Base-by-base conservation (phyloP, 2,888 invertebrate genomes). In the Nemoura dubitans region DNA sequence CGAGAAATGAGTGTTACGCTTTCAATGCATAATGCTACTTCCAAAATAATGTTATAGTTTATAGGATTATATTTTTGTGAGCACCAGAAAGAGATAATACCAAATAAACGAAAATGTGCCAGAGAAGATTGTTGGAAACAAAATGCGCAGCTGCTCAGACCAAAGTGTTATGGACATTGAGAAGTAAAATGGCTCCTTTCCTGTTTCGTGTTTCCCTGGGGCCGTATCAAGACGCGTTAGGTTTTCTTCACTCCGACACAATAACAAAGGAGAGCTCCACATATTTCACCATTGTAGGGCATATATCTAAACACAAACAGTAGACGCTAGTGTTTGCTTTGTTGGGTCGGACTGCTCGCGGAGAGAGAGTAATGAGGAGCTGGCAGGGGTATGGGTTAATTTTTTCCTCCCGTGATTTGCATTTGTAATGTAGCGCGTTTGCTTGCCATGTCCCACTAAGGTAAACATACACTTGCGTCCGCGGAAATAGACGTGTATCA, bases 161-260 rank as follows among this genome's bases (percentile, higher is more conserved):
- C 21, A 84, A 84, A 84, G 59, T 84, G 59, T 84, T 84, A 59
- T 84, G 59, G 84, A 84, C 84, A 84, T 84, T 84, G 84, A 84
- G 84, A 84, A 84, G 59, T 43, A 84, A 84, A 84, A 84, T 84
- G 76, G 84, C 76, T 43, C 29, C 76, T 84, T 28, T 25, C 76
- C 84, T 84, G 84, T 84, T 84, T 29, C 59, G 26, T 76, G 76
- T 76, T 84, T 84, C 84, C 84, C 84, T 21, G 7, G 84, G 84
- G 84, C 26, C 76, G 76, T 84, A 84, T 84, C 84, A 84, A 27
- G 27, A 59, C 59, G 84, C 59, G 84, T 84, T 84, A 84, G 84
- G 59, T 27, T 84, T 84, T 84, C 59, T 84, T 43, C 84, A 84
- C 84, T 76, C 83, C 27, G 16, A 29, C 59, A 84, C 84, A 84